These are phyloP conservation scores for Cosmia pyralina DNA, from an alignment of 2,888 invertebrate species.

Conservation along the genomic window DNA sequence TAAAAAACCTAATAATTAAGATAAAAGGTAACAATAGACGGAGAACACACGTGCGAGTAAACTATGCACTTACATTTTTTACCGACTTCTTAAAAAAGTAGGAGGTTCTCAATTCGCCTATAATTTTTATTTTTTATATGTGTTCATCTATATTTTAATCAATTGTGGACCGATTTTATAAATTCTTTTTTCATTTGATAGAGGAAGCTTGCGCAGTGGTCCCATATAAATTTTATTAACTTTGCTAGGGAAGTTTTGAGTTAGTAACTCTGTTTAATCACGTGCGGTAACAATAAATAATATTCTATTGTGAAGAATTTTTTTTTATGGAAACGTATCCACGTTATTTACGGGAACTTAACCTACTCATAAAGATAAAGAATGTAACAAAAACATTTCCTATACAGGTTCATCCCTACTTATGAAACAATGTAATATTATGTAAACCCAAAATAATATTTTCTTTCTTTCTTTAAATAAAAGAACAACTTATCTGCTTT, in stretches of 20 bases:
- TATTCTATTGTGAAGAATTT: neutral
- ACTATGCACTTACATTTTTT: neutral
- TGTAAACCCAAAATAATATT: slow-evolving; percentile 1
- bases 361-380: no score
- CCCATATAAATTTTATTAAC: neutral
- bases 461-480: neutral
- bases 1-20: neutral
- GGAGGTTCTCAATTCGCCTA: no score
- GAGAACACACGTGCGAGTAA: neutral
- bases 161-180: neutral
- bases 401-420: neutral
- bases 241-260: neutral
- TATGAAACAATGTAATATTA: neutral
- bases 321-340: no score
- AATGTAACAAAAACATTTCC: neutral
- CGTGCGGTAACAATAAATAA: neutral
- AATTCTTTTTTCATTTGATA: neutral
- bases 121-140: no score
- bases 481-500: slow-evolving; percentile 6
- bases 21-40: neutral
- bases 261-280: neutral
- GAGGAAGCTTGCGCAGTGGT: neutral
- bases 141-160: no score
- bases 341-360: neutral
- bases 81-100: no score